These are phyloP conservation scores for Varanus komodoensis DNA, from an alignment of 2,113 vertebrate genomes.

Conservation along the genomic window DNA sequence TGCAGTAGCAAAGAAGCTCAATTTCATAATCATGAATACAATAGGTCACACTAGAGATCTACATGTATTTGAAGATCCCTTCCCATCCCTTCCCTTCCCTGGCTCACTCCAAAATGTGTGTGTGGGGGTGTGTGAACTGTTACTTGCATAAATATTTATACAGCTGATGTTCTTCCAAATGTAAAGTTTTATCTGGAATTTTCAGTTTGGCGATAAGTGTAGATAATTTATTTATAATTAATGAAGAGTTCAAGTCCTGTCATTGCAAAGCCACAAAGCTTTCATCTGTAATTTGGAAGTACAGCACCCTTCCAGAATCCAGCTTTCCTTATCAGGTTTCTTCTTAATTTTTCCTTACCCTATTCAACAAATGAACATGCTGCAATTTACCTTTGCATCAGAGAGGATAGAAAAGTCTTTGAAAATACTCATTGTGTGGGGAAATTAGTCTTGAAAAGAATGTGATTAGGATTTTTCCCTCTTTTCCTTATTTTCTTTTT, in stretches of 20 bases:
- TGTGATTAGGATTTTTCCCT: not conserved
- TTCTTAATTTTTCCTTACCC: constrained; percentile 61
- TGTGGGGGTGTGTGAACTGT: not conserved
- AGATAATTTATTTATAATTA: constrained; percentile 78
- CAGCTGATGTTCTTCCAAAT: constrained; percentile 57
- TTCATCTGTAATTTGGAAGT: constrained; percentile 64
- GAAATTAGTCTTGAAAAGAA: constrained; percentile 24
- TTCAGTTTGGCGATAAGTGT: constrained; percentile 68
- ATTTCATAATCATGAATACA: too few relatives aligned
- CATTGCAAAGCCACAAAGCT: constrained; percentile 62
- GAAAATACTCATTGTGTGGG: constrained; percentile 50
- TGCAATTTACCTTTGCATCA: constrained; percentile 55
- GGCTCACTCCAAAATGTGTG: not conserved
- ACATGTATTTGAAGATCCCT: not conserved
- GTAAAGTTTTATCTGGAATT: constrained; percentile 71
- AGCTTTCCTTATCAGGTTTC: constrained; percentile 58
- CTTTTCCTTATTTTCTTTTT: not conserved
- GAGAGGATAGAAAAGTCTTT: constrained; percentile 33
- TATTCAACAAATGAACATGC: constrained; percentile 28
- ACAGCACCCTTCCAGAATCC: constrained; percentile 49
- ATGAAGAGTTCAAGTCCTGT: constrained; percentile 69
- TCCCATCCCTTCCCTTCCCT: not conserved
- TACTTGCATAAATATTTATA: constrained; percentile 64
- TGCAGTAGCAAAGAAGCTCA: too few relatives aligned
- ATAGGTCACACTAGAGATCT: too few relatives aligned